Conservation (phyloP, 2,797 vertebrate genomes). For the Vespertilio murinus region DNA sequence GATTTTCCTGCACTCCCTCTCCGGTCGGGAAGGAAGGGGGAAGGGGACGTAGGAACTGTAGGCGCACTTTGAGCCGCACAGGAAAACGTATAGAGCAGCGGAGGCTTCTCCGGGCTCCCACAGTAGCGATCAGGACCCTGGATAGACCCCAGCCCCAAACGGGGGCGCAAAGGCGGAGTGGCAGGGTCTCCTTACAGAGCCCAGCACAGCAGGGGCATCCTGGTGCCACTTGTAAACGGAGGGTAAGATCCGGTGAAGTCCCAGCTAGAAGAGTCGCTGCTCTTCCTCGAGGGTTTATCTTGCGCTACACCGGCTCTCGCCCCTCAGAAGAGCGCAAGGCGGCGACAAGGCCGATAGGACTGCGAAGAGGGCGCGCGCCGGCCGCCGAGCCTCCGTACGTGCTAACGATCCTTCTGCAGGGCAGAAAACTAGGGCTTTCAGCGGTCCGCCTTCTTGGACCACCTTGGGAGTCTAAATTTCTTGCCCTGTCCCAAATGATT, state of each 20-base stretch:
- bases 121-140: conserved; percentile 74
- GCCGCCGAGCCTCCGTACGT: background rate
- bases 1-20: conserved; percentile 27
- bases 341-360: conserved; percentile 26
- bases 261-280: background rate
- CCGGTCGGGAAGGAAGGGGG: background rate
- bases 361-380: background rate
- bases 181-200: background rate
- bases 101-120: background rate
- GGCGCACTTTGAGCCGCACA: background rate
- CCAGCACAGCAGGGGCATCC: background rate
- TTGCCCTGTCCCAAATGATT: conserved; percentile 50
- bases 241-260: background rate
- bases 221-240: background rate
- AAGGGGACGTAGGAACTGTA: conserved; percentile 19
- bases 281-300: conserved; percentile 29
- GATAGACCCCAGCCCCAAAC: conserved; percentile 68
- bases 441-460: background rate
- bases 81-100: background rate
- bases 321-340: background rate
- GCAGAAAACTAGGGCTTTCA: conserved; percentile 38
- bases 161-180: background rate
- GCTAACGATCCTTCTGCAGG: background rate
- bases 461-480: conserved; percentile 55
- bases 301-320: background rate